Conservation (phyloP, 2,888 invertebrate species). For the Notodonta dromedarius region DNA sequence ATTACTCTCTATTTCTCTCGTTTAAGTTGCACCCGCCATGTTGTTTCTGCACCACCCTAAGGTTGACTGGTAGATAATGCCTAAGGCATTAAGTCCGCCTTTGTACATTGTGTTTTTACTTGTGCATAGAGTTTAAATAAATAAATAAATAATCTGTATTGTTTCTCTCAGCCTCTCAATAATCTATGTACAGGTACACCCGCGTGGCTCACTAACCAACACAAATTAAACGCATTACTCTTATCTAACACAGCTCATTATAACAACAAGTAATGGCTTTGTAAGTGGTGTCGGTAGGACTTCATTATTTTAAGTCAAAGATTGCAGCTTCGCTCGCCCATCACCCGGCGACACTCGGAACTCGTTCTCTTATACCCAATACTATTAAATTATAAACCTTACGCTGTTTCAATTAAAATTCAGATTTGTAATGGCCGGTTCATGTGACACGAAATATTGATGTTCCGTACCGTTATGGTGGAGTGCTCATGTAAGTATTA, state of each 20-base stretch:
- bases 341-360: slow-evolving; percentile 52
- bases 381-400: slow-evolving; percentile 35
- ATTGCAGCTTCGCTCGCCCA: slow-evolving; percentile 57
- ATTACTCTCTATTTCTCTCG: too few species aligned
- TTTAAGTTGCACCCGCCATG: too few species aligned
- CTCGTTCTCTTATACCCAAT: slow-evolving; percentile 35
- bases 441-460: slow-evolving; percentile 24
- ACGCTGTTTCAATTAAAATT: slow-evolving; percentile 8
- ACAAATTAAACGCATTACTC: slow-evolving; percentile 72
- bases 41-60: too few species aligned
- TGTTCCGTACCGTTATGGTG: slow-evolving; percentile 38
- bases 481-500: slow-evolving; percentile 26
- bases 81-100: too few species aligned
- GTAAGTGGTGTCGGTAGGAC: slow-evolving; percentile 66
- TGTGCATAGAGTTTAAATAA: too few species aligned
- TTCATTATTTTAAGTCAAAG: slow-evolving; percentile 75
- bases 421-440: slow-evolving; percentile 7
- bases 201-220: slow-evolving; percentile 19
- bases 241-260: slow-evolving; percentile 72
- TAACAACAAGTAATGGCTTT: slow-evolving; percentile 60
- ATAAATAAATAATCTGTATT: too few species aligned
- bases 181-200: not conserved
- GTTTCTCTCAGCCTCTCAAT: not conserved
- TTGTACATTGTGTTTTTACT: too few species aligned
- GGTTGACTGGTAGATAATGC: too few species aligned